Percentiles rank a stretch among this genome's conserved stretches.
Evolutionary conservation across 2,113 vertebrate genomes (phyloP).

Genomic region (Callionymus lyra): DNA sequence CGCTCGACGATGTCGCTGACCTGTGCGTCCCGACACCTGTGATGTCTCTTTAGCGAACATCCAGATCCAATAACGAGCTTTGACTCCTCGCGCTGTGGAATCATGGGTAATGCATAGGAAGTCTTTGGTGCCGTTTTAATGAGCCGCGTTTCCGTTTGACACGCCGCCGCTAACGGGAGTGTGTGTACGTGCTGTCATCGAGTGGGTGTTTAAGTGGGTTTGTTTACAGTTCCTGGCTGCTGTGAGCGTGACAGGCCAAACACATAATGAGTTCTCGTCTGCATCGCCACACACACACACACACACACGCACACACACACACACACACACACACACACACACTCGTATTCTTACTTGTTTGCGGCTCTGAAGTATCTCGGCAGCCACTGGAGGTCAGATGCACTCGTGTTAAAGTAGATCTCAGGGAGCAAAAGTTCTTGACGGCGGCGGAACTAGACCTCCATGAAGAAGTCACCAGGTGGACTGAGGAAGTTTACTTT

Average conservation of each 20-base stretch:
- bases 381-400: slow-evolving; percentile 60
- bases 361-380: slow-evolving; percentile 16
- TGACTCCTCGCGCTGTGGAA: neutral
- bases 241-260: slow-evolving; percentile 36
- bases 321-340: slow-evolving; percentile 6
- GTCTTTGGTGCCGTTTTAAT: slow-evolving; percentile 19
- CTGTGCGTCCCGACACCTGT: neutral
- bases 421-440: too few species aligned
- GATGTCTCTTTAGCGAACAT: slow-evolving; percentile 7
- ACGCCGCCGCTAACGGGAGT: slow-evolving; percentile 1
- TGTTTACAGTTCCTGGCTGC: slow-evolving; percentile 32
- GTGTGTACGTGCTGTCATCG: slow-evolving; percentile 16
- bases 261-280: slow-evolving; percentile 36
- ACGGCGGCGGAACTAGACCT: too few species aligned
- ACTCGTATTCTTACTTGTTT: neutral
- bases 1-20: too few species aligned
- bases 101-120: slow-evolving; percentile 5
- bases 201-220: slow-evolving; percentile 25
- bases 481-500: too few species aligned
- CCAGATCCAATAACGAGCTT: neutral
- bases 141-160: slow-evolving; percentile 22
- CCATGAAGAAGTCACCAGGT: too few species aligned
- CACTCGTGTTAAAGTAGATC: too few species aligned
- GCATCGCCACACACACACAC: slow-evolving; percentile 10
- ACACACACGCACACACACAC: slow-evolving; percentile 10